Evolutionary conservation across 1,140 invertebrate genomes (phyloP), one percentile per base, ranked within the genome.

Genomic region (Teleopsis dalmanni): DNA sequence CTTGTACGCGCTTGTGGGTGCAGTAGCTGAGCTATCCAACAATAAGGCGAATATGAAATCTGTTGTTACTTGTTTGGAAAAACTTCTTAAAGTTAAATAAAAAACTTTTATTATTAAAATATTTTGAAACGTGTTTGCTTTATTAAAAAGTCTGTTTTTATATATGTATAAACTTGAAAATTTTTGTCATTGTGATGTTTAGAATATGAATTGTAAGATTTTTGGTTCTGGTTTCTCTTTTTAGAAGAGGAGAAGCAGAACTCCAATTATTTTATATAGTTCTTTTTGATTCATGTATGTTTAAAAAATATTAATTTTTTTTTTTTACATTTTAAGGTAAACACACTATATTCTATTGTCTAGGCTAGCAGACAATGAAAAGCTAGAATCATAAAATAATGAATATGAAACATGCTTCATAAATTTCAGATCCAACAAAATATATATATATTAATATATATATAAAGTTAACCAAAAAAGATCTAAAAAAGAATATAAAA

Each of bases 21-120:
- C 75, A 52, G 70, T 84, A 23, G 73, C 65, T 29, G 79, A 76
- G 48, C 66, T 68, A 48, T 78, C 80, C n/a, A 59, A 81, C 19
- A 71, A 80, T 54, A 76, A 76, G 69, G 78, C 80, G 21, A 79
- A 88, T 60, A 84, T 87, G 82, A 70, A 65, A 42, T 46, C 74
- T 51, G 80, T 76, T 48, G 65, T 75, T 23, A 65, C 75, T 53
- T 78, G 78, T 56, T 63, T 86, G 60, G 76, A 82, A 71, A 69
- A 78, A 64, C 63, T 82, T 51, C 72, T 84, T 52, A 76, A 74
- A 22, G 22, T 36, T n/a, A 18, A 47, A 31, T 37, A 47, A 50
- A 45, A 29, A 11, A n/a, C n/a, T n/a, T n/a, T n/a, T n/a, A 23
- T 40, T 40, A 21, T n/a, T 38, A 38, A 38, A 4, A 38, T 38